Evolutionary conservation across 2,113 vertebrate species (phyloP).

Genomic region (Cavia aperea): DNA sequence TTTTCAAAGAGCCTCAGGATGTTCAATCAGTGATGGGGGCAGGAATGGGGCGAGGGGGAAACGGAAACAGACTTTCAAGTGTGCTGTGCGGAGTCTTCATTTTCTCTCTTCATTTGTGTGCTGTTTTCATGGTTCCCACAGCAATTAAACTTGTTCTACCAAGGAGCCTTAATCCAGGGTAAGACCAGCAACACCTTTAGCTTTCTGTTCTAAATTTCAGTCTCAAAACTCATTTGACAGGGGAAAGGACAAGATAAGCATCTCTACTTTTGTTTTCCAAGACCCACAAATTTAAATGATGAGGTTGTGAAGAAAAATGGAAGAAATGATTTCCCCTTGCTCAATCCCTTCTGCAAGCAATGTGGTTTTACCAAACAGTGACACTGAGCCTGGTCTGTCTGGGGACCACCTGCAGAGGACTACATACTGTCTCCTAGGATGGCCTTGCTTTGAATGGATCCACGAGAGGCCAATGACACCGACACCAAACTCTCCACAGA

Average conservation of each 20-base stretch:
- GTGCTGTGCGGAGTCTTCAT: neutral
- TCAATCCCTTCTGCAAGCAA: fast-evolving
- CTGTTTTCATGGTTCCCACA: neutral
- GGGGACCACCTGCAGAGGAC: too few species aligned
- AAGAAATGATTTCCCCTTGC: neutral
- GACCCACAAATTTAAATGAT: neutral
- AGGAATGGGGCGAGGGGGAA: neutral
- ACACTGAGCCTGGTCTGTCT: neutral
- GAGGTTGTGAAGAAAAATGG: neutral
- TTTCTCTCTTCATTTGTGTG: neutral
- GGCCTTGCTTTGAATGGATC: neutral
- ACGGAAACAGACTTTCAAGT: neutral
- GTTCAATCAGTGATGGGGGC: neutral
- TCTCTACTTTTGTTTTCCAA: neutral
- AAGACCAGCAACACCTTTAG: neutral
- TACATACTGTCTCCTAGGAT: neutral
- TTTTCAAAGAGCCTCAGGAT: constrained; percentile 53
- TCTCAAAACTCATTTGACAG: neutral
- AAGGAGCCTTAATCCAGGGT: neutral
- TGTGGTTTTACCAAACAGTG: neutral
- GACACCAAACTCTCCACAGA: neutral
- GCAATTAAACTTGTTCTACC: neutral
- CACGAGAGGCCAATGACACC: neutral
- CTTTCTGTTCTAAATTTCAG: neutral
- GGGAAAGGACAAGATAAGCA: neutral